These are phyloP conservation scores for Brassicogethes aeneus DNA, from an alignment of 2,888 invertebrate species.

Conservation along the genomic window DNA sequence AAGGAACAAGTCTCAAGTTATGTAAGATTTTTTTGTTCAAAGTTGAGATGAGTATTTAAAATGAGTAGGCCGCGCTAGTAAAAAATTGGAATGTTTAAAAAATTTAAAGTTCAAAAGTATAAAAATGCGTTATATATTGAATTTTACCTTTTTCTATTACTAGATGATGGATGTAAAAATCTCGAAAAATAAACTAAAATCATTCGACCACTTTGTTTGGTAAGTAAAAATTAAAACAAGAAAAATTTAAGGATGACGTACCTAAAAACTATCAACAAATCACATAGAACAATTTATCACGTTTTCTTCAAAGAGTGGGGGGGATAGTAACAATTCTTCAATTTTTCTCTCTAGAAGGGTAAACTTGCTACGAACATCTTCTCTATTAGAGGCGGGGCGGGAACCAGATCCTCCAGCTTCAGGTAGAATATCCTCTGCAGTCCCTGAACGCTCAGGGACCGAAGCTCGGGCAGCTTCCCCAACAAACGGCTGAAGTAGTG, in stretches of 20 bases:
- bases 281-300: slow-evolving; percentile 39
- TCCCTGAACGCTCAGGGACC: slow-evolving; percentile 88
- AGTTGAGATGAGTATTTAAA: too few species aligned
- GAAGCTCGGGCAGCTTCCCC: slow-evolving; percentile 85
- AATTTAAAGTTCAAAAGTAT: too few species aligned
- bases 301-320: slow-evolving; percentile 21
- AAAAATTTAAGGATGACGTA: slow-evolving; percentile 1
- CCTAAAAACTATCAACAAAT: slow-evolving; percentile 28
- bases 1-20: too few species aligned
- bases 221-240: neutral
- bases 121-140: too few species aligned
- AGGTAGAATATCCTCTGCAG: slow-evolving; percentile 90
- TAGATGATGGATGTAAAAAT: neutral
- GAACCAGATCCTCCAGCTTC: slow-evolving; percentile 85
- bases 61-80: too few species aligned
- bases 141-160: too few species aligned
- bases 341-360: slow-evolving; percentile 69
- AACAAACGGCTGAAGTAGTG: slow-evolving; percentile 91
- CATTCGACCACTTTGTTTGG: neutral
- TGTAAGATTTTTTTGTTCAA: too few species aligned
- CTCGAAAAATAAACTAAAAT: neutral
- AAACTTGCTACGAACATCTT: slow-evolving; percentile 92
- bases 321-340: slow-evolving; percentile 7
- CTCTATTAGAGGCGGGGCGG: slow-evolving; percentile 87
- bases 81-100: too few species aligned